A percentile compares a stretch with the other conserved stretches of the same genome.
Evolutionary conservation across 2,797 vertebrate genomes (phyloP).

Genomic region (Leptodactylus fallax): DNA sequence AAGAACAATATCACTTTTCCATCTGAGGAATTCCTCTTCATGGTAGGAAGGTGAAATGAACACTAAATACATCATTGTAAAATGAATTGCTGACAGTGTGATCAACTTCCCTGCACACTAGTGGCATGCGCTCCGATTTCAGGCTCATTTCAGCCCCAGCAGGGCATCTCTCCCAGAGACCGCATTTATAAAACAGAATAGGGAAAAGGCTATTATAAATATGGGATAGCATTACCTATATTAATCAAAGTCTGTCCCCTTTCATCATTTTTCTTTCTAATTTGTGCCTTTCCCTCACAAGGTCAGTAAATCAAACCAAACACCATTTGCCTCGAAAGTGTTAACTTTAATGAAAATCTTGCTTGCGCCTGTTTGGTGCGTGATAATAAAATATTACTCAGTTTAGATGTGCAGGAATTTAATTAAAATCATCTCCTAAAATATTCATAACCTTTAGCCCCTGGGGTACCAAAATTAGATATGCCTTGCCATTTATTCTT

Average conservation of each 20-base stretch:
- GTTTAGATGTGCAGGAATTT: conserved; percentile 86
- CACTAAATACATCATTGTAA: conserved; percentile 87
- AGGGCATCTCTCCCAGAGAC: conserved; percentile 89
- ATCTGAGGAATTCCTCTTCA: conserved; percentile 79
- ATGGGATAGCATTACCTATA: conserved; percentile 93
- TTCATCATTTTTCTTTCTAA: conserved; percentile 88
- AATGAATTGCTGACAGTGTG: conserved; percentile 90
- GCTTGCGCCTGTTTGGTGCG: conserved; percentile 77
- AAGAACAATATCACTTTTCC: conserved; percentile 84
- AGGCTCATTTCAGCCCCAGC: conserved; percentile 94
- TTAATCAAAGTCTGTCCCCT: conserved; percentile 93
- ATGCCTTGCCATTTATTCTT: conserved; percentile 81
- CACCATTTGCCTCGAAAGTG: conserved; percentile 83
- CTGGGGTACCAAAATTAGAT: conserved; percentile 79
- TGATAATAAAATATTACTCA: conserved; percentile 86
- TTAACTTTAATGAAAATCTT: conserved; percentile 89
- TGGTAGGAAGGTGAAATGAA: conserved; percentile 85
- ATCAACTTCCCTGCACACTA: conserved; percentile 88
- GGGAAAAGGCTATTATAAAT: conserved; percentile 90
- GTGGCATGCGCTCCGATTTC: conserved; percentile 90
- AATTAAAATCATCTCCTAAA: conserved; percentile 90
- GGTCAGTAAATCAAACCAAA: conserved; percentile 86
- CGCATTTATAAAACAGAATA: conserved; percentile 87
- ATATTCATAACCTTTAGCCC: conserved; percentile 86
- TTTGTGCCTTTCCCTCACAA: conserved; percentile 87